Evolutionary conservation across 2,113 vertebrate species (phyloP), one percentile per base, ranked within the genome.

Genomic region (Pitta sordida): DNA sequence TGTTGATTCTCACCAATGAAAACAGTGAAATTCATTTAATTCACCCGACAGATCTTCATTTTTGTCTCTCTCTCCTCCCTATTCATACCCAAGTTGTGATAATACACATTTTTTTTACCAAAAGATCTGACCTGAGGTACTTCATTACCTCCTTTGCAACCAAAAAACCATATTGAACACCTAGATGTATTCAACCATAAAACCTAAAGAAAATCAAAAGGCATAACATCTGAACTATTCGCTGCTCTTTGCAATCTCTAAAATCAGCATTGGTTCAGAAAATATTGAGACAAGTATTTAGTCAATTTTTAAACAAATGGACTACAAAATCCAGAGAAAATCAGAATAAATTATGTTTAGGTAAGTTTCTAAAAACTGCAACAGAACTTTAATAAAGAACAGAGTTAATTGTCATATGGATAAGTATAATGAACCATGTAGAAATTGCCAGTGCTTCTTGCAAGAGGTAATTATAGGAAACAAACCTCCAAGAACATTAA

Each of bases 41-140:
- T 69, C 37, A 67, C 22, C 29, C 24, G 7, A 26, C 3, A 60
- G 6, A 56, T 27, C 0, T 6, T 22, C 0, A 4, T 46, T 60
- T 55, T 76, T 59, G 34, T 34, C 4, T n/a, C 10, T 51, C 21
- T 39, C 37, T 11, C 6, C 8, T 51, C 74, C 22, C 27, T 70
- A 58, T 58, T 6, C 8, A 62, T 48, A 81, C 23, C 26, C 22
- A 75, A 7, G 7, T 67, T 59, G 49, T 2, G 4, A 30, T 26
- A 85, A 78, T 3, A 6, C 5, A 69, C 13, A 41, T 26, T 74
- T 49, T n/a, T 26, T 32, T 88, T 79, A 71, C 7, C 7, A 52
- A 43, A 69, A 22, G 3, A 59, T 24, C 18, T 74, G 41, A 69
- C 16, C 27, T 24, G 6, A 62, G 19, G 4, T 39, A 83, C 70